Evolutionary conservation across 2,888 invertebrate species (phyloP).

Genomic region (Yponomeuta sedellus): DNA sequence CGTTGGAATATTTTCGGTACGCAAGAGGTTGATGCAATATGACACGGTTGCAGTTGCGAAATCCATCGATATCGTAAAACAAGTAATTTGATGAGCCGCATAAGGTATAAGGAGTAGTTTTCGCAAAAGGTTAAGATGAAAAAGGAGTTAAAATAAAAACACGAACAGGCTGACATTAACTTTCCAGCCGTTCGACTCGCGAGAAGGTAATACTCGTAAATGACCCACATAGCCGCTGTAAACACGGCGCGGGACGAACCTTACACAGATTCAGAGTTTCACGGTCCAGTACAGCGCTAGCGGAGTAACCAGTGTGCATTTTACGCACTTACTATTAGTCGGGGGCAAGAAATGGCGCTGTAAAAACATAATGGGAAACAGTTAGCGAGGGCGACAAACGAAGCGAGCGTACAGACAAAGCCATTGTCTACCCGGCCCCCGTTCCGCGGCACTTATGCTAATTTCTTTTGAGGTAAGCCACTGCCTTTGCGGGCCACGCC

Average conservation of each 20-base stretch:
- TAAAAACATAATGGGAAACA: constrained; percentile 45
- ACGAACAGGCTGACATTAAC: constrained; percentile 24
- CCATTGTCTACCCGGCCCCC: constrained; percentile 59
- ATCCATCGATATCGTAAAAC: constrained; percentile 2
- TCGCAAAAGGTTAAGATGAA: constrained; percentile 24
- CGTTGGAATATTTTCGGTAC: background rate
- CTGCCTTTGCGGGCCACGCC: constrained; percentile 41
- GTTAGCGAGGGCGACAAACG: constrained; percentile 51
- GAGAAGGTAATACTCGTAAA: constrained; percentile 27
- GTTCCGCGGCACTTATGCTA: constrained; percentile 68
- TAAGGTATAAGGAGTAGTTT: constrained; percentile 26
- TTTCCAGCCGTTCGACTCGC: constrained; percentile 26
- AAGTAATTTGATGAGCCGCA: background rate
- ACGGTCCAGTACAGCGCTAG: constrained; percentile 27
- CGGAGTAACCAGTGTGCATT: constrained; percentile 23
- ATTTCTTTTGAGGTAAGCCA: constrained; percentile 63
- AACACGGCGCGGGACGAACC: constrained; percentile 28
- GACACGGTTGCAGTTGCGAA: background rate
- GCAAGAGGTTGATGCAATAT: background rate
- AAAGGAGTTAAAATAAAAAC: constrained; percentile 24
- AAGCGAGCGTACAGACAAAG: constrained; percentile 64
- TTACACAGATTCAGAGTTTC: constrained; percentile 18
- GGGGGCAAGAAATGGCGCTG: constrained; percentile 44
- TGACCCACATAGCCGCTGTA: constrained; percentile 23
- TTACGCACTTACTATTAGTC: constrained; percentile 38